Evolutionary conservation across 2,797 vertebrate genomes (phyloP).

Genomic region (Syndactyla subalaris): DNA sequence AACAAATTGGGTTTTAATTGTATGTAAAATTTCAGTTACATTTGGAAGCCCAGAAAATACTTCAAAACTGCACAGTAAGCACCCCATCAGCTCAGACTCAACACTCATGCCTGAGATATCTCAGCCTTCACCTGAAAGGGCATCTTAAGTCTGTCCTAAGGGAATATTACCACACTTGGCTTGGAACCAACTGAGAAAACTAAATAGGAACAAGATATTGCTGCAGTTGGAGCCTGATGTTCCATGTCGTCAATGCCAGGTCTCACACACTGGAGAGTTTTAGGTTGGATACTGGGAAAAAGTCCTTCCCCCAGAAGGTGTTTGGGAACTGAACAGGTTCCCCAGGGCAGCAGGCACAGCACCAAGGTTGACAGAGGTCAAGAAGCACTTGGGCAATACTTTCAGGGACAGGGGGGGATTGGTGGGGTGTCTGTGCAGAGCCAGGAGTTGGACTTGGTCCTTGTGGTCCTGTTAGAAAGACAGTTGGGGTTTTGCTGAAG

Average conservation of each 20-base stretch:
- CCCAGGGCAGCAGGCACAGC: rapidly evolving
- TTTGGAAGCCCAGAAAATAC: neutral
- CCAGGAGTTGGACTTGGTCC: neutral
- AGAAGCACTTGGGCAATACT: rapidly evolving
- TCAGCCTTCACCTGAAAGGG: neutral
- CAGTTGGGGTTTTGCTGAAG: too few species aligned
- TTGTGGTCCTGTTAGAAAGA: neutral
- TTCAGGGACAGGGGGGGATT: neutral
- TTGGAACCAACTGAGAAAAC: neutral
- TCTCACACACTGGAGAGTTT: neutral
- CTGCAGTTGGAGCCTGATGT: neutral
- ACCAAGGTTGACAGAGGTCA: neutral
- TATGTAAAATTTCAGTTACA: neutral
- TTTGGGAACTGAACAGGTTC: rapidly evolving
- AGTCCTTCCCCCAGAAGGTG: neutral
- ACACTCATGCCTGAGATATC: rapidly evolving
- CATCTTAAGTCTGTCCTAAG: rapidly evolving
- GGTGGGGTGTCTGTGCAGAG: neutral
- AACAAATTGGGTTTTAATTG: too few species aligned
- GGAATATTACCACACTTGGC: neutral
- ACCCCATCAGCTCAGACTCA: neutral
- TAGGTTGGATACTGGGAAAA: rapidly evolving
- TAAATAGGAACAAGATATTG: neutral
- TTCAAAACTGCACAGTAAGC: neutral
- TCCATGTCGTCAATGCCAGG: rapidly evolving